phyloP scores from a whole-genome alignment of 92 coral and sea anemone genomes.

The Galaxea fascicularis region DNA sequence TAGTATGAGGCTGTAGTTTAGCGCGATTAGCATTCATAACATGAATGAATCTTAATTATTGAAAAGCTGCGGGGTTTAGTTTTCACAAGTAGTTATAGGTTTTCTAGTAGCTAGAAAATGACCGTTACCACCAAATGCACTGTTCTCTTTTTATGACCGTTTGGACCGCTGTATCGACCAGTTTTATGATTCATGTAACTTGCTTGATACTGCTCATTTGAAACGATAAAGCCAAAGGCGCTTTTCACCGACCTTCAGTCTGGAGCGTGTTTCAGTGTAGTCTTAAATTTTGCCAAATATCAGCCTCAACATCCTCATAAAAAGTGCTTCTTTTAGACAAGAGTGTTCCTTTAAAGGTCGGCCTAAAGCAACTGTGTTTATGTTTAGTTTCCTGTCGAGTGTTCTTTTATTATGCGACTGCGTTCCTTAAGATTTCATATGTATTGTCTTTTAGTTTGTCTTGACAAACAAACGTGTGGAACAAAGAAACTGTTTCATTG shows the following conservation, averaged over 20 bases:
- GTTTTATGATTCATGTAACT: no score
- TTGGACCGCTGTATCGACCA: not conserved
- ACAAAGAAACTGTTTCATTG: conserved; percentile 1
- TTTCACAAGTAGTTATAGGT: not conserved
- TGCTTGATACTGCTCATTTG: not conserved
- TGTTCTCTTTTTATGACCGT: not conserved
- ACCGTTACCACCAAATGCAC: not conserved
- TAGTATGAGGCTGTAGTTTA: not conserved
- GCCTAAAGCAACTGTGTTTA: no score
- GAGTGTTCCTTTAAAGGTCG: no score
- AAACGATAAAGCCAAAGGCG: not conserved
- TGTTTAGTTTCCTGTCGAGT: conserved; percentile 8
- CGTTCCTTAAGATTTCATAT: not conserved
- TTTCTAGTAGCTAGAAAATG: not conserved
- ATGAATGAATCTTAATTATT: not conserved
- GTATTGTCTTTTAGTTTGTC: not conserved
- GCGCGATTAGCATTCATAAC: not conserved
- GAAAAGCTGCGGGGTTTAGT: not conserved
- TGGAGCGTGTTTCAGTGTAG: no score
- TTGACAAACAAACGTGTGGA: conserved; percentile 16
- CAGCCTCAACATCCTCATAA: no score
- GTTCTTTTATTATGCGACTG: not conserved
- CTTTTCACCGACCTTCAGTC: not conserved
- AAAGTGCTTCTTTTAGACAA: no score
- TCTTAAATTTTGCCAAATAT: no score